Percentiles rank a stretch among this genome's conserved stretches.
Evolutionary conservation across 2,888 invertebrate genomes (phyloP).

Genomic region (Leucozona laternaria): DNA sequence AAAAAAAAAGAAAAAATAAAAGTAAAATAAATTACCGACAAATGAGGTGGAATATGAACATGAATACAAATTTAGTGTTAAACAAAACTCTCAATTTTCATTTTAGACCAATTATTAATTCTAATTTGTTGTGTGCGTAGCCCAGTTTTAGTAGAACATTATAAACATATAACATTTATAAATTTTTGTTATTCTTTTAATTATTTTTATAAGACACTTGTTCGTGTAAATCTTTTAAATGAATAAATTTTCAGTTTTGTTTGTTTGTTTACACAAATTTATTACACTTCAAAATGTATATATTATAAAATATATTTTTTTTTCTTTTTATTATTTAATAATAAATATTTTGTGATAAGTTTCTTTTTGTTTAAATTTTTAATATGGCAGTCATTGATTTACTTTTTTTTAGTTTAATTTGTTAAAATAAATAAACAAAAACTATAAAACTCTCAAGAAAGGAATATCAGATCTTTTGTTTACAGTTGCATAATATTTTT

Average conservation of each 20-base stretch:
- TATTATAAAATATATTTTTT: slow-evolving; percentile 52
- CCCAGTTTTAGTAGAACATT: slow-evolving; percentile 49
- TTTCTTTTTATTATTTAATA: slow-evolving; percentile 41
- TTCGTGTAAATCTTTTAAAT: slow-evolving; percentile 43
- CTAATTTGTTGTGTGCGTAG: slow-evolving; percentile 58
- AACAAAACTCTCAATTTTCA: slow-evolving; percentile 20
- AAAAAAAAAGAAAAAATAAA: slow-evolving; percentile 8
- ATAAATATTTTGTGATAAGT: slow-evolving; percentile 70
- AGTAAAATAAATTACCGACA: slow-evolving; percentile 34
- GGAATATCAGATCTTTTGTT: slow-evolving; percentile 74
- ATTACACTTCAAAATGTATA: slow-evolving; percentile 26
- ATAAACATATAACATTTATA: slow-evolving; percentile 14
- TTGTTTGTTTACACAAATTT: slow-evolving; percentile 21
- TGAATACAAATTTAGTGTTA: slow-evolving; percentile 32
- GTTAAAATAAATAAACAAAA: slow-evolving; percentile 58
- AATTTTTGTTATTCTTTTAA: not conserved
- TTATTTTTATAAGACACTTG: slow-evolving; percentile 63
- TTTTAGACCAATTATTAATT: slow-evolving; percentile 39
- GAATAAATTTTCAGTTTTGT: slow-evolving; percentile 24
- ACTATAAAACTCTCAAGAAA: slow-evolving; percentile 54
- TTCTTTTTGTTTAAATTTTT: slow-evolving; percentile 46
- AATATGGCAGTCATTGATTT: slow-evolving; percentile 75
- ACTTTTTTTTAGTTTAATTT: slow-evolving; percentile 55
- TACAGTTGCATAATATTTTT: slow-evolving; percentile 57
- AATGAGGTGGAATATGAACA: slow-evolving; percentile 44